These are phyloP conservation scores for Protodeltote pygarga DNA, from an alignment of 2,888 invertebrate species.

Conservation along the genomic window DNA sequence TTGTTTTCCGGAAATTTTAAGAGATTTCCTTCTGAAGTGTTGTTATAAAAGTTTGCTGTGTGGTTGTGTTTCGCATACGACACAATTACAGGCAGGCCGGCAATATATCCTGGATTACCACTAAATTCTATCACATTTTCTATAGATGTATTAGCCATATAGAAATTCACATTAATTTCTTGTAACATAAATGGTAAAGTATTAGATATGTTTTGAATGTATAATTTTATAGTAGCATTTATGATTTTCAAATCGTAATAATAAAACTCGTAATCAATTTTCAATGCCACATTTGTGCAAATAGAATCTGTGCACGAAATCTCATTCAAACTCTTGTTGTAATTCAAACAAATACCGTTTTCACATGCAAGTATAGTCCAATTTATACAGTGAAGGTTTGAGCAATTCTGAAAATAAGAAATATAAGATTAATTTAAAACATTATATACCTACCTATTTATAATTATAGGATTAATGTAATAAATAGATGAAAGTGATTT, in stretches of 20 bases:
- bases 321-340: constrained; percentile 66
- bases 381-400: constrained; percentile 70
- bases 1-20: constrained; percentile 69
- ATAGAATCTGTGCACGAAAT: constrained; percentile 65
- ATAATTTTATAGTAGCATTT: constrained; percentile 69
- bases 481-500: no score
- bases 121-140: constrained; percentile 79
- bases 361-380: constrained; percentile 71
- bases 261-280: constrained; percentile 71
- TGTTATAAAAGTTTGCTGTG: constrained; percentile 68
- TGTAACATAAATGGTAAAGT: constrained; percentile 61
- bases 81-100: constrained; percentile 88
- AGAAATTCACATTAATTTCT: constrained; percentile 68
- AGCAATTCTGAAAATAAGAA: constrained; percentile 73
- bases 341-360: constrained; percentile 58
- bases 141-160: constrained; percentile 64
- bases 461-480: no score
- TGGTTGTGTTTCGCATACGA: constrained; percentile 68
- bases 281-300: constrained; percentile 70
- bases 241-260: constrained; percentile 67
- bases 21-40: constrained; percentile 40
- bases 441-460: no score
- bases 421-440: constrained; percentile 1
- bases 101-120: constrained; percentile 92
- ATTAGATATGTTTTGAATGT: constrained; percentile 58